These are phyloP conservation scores for Sesamia nonagrioides DNA, from an alignment of 1,140 invertebrate genomes.

Conservation along the genomic window DNA sequence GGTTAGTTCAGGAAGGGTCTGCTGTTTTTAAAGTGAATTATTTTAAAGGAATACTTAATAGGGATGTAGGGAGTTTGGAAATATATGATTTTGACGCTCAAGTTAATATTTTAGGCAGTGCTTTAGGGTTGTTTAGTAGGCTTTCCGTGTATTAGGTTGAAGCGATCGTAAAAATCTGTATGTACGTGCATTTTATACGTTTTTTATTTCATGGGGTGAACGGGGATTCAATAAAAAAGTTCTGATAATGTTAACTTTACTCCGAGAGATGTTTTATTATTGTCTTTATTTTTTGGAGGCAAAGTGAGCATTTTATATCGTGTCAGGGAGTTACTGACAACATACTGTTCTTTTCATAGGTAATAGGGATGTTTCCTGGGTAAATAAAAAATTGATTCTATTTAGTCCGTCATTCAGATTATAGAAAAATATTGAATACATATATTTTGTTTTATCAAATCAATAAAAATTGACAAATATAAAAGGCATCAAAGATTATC, in stretches of 20 bases:
- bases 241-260: slow-evolving; percentile 18
- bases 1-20: slow-evolving; percentile 62
- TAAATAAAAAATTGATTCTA: no score
- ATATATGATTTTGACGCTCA: slow-evolving; percentile 40
- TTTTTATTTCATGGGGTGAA: slow-evolving; percentile 41
- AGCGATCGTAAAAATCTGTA: slow-evolving; percentile 43
- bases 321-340: background rate
- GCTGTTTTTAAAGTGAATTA: slow-evolving; percentile 71
- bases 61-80: slow-evolving; percentile 52
- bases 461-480: no score
- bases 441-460: no score
- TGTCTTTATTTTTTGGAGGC: slow-evolving; percentile 7
- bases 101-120: slow-evolving; percentile 32
- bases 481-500: no score
- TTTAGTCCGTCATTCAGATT: no score
- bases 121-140: slow-evolving; percentile 17
- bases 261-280: slow-evolving; percentile 15
- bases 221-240: slow-evolving; percentile 27
- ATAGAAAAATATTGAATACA: no score
- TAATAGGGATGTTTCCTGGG: no score
- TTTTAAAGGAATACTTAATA: slow-evolving; percentile 61
- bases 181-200: slow-evolving; percentile 30
- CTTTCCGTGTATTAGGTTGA: slow-evolving; percentile 21
- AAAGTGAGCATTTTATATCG: background rate
- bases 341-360: background rate